Conservation (phyloP, 2,797 vertebrate genomes). For the Chromis chromis region DNA sequence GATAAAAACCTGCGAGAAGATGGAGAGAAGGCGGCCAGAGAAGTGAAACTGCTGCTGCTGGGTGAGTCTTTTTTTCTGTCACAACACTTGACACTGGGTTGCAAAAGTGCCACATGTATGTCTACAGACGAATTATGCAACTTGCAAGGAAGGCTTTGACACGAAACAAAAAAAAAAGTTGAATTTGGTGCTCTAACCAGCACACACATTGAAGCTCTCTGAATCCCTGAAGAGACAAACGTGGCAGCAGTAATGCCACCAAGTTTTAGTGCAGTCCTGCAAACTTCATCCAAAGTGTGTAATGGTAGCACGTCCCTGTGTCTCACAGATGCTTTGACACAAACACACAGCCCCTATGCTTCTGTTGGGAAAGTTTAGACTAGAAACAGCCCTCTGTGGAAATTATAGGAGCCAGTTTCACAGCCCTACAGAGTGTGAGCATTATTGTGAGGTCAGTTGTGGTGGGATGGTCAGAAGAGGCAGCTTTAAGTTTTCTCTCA, state of each 20-base stretch:
- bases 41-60: conserved; percentile 96
- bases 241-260: conserved; percentile 24
- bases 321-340: conserved; percentile 52
- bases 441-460: background rate
- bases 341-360: conserved; percentile 29
- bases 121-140: conserved; percentile 20
- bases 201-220: background rate
- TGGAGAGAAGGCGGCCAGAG: conserved; percentile 95
- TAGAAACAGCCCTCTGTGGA: conserved; percentile 34
- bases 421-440: background rate
- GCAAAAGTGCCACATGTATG: conserved; percentile 30
- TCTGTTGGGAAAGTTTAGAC: conserved; percentile 53
- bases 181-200: no score
- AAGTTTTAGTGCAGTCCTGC: conserved; percentile 2
- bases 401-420: conserved; percentile 15
- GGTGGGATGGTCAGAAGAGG: background rate
- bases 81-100: conserved; percentile 14
- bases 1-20: conserved; percentile 96
- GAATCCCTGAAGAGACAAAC: conserved; percentile 13
- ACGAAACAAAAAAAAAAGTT: no score
- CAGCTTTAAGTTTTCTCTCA: conserved; percentile 39
- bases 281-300: conserved; percentile 23
- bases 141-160: background rate
- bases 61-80: conserved; percentile 82
- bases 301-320: conserved; percentile 15